A percentile compares a stretch with the other conserved stretches of the same genome.
These are phyloP conservation scores for Cerastis rubricosa DNA, from an alignment of 2,888 invertebrate genomes.

Conservation along the genomic window DNA sequence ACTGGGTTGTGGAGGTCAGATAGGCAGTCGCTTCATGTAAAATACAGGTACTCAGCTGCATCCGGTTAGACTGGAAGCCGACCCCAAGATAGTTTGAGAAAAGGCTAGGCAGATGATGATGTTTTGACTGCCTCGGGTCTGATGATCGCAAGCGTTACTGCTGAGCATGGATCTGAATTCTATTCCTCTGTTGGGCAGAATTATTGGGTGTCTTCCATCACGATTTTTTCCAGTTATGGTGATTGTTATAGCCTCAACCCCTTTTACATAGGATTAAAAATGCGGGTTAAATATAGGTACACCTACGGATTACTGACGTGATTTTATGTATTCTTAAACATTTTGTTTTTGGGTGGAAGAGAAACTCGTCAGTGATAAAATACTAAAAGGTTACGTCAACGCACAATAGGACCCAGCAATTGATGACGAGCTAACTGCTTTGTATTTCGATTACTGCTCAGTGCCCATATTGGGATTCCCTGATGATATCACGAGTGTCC, in stretches of 20 bases:
- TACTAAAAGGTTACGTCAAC: slow-evolving; percentile 14
- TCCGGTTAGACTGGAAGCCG: no score
- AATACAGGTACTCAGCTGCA: no score
- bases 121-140: not conserved
- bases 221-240: not conserved
- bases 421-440: slow-evolving; percentile 13
- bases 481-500: slow-evolving; percentile 1
- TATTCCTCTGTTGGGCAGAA: not conserved
- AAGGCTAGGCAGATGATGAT: no score
- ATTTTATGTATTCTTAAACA: not conserved
- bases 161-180: not conserved
- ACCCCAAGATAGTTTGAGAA: no score
- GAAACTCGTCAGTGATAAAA: not conserved
- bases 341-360: not conserved
- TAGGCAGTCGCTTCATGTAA: no score
- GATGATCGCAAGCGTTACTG: no score
- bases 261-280: not conserved
- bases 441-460: slow-evolving; percentile 27
- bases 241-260: no score
- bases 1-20: no score
- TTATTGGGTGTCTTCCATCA: not conserved
- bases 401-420: slow-evolving; percentile 6
- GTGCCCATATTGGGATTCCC: not conserved
- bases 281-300: not conserved
- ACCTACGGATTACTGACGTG: not conserved